Percentiles rank a stretch among this genome's conserved stretches.
Evolutionary conservation across 2,113 vertebrate species (phyloP).

Genomic region (Butorides virescens): DNA sequence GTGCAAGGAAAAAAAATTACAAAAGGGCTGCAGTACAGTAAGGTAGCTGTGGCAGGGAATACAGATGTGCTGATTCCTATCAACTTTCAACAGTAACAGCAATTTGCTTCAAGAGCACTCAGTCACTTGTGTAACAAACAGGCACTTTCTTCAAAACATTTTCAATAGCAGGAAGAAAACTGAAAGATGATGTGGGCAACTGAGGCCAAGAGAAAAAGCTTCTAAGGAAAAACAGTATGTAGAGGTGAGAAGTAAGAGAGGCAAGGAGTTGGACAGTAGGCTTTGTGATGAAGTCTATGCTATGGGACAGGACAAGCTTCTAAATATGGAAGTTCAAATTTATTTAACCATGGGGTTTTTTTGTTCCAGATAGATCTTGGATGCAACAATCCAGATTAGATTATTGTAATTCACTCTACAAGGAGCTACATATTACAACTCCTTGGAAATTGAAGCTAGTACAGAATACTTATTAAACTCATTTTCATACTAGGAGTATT

Average conservation of each 20-base stretch:
- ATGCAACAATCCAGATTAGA: background rate
- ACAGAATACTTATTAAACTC: slow-evolving; percentile 15
- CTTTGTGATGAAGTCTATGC: background rate
- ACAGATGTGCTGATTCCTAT: background rate
- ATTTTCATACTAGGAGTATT: slow-evolving; percentile 28
- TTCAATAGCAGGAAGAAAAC: background rate
- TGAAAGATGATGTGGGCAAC: background rate
- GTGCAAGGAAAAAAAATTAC: background rate
- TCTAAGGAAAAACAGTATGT: background rate
- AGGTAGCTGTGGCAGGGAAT: background rate
- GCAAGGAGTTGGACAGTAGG: background rate
- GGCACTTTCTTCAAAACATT: background rate
- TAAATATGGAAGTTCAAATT: background rate
- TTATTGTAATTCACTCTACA: background rate
- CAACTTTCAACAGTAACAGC: background rate
- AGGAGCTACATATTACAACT: background rate
- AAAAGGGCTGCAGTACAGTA: background rate
- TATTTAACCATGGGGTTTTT: background rate
- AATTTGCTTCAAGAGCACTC: background rate
- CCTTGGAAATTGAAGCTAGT: background rate
- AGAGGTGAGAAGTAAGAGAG: background rate
- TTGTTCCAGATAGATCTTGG: background rate
- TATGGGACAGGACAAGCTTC: background rate
- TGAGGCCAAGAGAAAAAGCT: background rate
- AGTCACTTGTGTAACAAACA: background rate